Conservation (phyloP, 2,888 invertebrate species). For the Hemistola chrysoprasaria region DNA sequence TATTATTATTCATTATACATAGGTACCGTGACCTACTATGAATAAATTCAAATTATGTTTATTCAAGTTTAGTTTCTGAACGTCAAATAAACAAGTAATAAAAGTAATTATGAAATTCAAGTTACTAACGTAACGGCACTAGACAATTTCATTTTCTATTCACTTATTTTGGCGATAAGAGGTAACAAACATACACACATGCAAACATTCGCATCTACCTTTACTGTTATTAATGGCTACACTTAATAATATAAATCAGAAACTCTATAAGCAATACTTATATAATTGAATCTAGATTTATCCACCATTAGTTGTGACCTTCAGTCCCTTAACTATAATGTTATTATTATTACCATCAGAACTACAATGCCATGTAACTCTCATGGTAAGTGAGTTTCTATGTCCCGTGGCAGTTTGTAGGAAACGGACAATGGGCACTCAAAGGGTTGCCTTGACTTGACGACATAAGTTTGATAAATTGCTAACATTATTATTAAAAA, state of each 20-base stretch:
- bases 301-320: constrained; percentile 2
- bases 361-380: constrained; percentile 3
- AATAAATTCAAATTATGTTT: too few species aligned
- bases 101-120: too few species aligned
- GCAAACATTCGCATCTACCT: too few species aligned
- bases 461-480: constrained; percentile 23
- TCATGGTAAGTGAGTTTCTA: constrained; percentile 23
- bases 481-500: background rate
- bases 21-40: too few species aligned
- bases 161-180: too few species aligned
- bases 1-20: too few species aligned
- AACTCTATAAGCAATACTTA: background rate
- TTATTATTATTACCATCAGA: constrained; percentile 11
- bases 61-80: too few species aligned
- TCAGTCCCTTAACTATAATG: constrained; percentile 10
- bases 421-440: constrained; percentile 27
- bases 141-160: too few species aligned
- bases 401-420: constrained; percentile 23
- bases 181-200: too few species aligned
- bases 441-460: constrained; percentile 15
- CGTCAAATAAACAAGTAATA: too few species aligned
- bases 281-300: background rate
- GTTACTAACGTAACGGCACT: too few species aligned
- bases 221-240: too few species aligned
- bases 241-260: background rate